Conservation (phyloP, 2,888 invertebrate species). For the Aleiodes alternator region DNA sequence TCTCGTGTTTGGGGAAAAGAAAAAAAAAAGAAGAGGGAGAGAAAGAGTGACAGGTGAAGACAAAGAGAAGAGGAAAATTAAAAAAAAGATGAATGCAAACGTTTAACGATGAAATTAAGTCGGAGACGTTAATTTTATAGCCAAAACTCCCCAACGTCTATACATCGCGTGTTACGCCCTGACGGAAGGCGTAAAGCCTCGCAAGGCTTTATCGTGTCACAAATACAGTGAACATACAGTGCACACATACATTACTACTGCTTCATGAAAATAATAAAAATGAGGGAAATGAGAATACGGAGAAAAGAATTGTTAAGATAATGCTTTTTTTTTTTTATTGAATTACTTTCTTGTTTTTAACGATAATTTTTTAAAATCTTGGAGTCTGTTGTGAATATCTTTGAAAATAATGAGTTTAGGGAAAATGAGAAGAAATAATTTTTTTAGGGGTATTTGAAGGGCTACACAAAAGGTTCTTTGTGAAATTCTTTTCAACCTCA, state of each 20-base stretch:
- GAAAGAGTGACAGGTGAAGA: too few species aligned
- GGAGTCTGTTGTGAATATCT: too few species aligned
- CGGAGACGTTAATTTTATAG: conserved; percentile 50
- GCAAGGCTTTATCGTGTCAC: conserved; percentile 50
- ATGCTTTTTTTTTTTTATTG: not conserved
- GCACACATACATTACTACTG: not conserved
- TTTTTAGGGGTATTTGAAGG: too few species aligned
- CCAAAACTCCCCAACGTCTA: conserved; percentile 15
- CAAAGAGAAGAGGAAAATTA: conserved; percentile 10
- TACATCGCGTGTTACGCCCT: conserved; percentile 48
- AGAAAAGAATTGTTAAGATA: too few species aligned
- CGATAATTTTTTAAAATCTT: too few species aligned
- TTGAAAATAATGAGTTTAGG: too few species aligned
- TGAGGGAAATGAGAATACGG: too few species aligned
- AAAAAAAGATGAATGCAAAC: conserved; percentile 23
- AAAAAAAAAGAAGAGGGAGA: conserved; percentile 14
- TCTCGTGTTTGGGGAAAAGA: not conserved
- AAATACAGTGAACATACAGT: conserved; percentile 25
- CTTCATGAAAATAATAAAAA: not conserved
- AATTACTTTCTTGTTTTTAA: not conserved
- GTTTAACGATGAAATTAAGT: conserved; percentile 51
- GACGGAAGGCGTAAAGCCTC: conserved; percentile 49
- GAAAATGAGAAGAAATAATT: too few species aligned
- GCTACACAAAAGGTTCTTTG: too few species aligned
- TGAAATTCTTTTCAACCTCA: too few species aligned